Base-by-base conservation (phyloP, 2,888 invertebrate species). In the Ochropacha duplaris region DNA sequence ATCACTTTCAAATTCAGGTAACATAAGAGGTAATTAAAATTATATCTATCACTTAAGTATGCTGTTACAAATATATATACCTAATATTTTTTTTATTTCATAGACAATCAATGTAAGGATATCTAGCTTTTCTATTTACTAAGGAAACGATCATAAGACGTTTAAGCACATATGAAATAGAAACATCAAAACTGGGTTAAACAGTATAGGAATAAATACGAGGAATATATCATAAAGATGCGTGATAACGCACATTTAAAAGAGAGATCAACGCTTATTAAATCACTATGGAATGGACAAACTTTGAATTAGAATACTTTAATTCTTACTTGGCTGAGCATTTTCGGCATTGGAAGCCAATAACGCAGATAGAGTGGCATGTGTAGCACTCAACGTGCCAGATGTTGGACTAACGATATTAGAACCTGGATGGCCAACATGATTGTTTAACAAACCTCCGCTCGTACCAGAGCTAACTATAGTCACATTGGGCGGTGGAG, bases 301-400 rank as follows among this genome's bases (percentile, higher is more conserved):
- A 54, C 56, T 26, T 63, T 65, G 74, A 52, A 52, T 22, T n/a
- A 64, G 65, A 19, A 50, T 59, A 8, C 19, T 61, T 12, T 31
- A 12, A 57, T 75, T 74, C 55, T 74, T 75, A 52, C 57, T 64
- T 57, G 74, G 63, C 56, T 69, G 65, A 4, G 63, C 60, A 19
- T 71, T 72, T 22, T 75, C 74, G 14, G 68, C 76, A 28, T 76
- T 81, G 1, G 92, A 88, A 34, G 92, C 79, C 57, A 92, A 72
- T 57, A 92, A 68, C 54, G 93, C 93, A 0, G 93, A 92, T 4
- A 93, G 66, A 0, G 93, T 93, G 6, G 93, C 93, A 60, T 93
- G 93, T 0, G 93, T 92, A 4, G 93, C 93, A 59, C 93, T 93
- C 50, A 93, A 70, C 36, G 87, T 92, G 6, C 92, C 90, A 6